Evolutionary conservation across 2,113 vertebrate genomes (phyloP).

Genomic region (Brachionichthys hirsutus): DNA sequence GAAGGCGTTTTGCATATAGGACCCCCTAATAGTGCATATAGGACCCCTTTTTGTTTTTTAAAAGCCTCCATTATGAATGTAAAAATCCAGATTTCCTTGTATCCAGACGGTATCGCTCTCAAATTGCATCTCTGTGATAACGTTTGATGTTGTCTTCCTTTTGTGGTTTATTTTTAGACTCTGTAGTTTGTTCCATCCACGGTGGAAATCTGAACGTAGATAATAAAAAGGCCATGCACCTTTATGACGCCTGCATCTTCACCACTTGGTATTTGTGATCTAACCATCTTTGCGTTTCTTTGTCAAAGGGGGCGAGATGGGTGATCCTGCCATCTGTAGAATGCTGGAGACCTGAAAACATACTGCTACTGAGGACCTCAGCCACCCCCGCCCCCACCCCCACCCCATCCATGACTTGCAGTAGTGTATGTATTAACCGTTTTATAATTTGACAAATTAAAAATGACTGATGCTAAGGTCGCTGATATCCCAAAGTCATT

Average conservation of each 20-base stretch:
- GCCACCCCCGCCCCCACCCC: slow-evolving; percentile 45
- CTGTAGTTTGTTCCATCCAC: neutral
- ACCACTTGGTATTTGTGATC: slow-evolving; percentile 1
- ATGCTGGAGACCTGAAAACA: slow-evolving; percentile 55
- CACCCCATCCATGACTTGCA: slow-evolving; percentile 74
- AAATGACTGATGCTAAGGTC: neutral
- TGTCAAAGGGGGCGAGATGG: slow-evolving; percentile 53
- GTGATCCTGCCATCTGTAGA: slow-evolving; percentile 35
- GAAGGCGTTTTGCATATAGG: too few species aligned
- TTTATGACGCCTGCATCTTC: neutral
- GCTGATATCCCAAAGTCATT: too few species aligned
- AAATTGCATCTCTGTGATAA: too few species aligned
- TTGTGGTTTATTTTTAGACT: neutral
- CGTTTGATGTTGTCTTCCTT: too few species aligned
- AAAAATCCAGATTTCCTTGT: too few species aligned
- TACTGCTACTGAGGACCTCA: slow-evolving; percentile 43
- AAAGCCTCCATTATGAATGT: too few species aligned
- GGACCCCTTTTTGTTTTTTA: too few species aligned
- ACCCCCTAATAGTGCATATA: too few species aligned
- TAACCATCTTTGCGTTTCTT: slow-evolving; percentile 13
- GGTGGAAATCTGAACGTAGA: too few species aligned
- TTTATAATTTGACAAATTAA: slow-evolving; percentile 2
- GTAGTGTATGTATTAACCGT: slow-evolving; percentile 60
- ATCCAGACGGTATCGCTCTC: too few species aligned
- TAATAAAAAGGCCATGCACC: too few species aligned